Conservation (phyloP, 92 coral and sea anemone species). For the Muricea muricata region DNA sequence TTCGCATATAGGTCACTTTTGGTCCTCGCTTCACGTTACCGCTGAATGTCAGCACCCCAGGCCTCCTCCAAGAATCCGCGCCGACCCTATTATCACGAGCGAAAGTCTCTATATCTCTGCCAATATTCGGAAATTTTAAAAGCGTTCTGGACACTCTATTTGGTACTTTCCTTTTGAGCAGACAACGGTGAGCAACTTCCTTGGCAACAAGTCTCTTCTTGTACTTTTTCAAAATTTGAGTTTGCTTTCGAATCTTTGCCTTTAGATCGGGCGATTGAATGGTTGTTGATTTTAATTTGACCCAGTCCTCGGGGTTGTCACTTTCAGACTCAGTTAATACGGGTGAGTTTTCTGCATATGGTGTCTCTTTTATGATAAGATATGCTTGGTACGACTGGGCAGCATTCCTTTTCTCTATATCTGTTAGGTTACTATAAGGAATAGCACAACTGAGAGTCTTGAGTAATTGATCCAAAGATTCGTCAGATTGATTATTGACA, state of each 20-base stretch:
- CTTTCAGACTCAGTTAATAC: conserved; percentile 25
- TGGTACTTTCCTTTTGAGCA: conserved; percentile 24
- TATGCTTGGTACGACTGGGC: conserved; percentile 22
- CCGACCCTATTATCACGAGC: conserved; percentile 59
- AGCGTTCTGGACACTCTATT: conserved; percentile 32
- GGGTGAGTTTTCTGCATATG: neutral
- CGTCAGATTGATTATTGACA: conserved; percentile 16
- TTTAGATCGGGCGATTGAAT: neutral
- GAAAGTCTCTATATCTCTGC: conserved; percentile 25
- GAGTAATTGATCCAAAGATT: neutral
- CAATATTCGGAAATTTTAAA: conserved; percentile 28
- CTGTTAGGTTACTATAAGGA: conserved; percentile 23
- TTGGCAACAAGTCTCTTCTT: conserved; percentile 11
- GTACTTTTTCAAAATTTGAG: conserved; percentile 9
- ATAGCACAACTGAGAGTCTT: neutral
- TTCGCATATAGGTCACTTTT: conserved; percentile 52
- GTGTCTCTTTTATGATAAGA: neutral
- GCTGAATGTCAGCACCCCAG: conserved; percentile 53
- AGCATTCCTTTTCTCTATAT: neutral
- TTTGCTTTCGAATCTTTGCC: conserved; percentile 18
- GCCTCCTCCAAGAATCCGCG: conserved; percentile 70
- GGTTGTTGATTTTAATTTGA: neutral
- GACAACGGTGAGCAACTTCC: conserved; percentile 2
- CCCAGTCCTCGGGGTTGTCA: conserved; percentile 34
- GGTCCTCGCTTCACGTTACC: conserved; percentile 58